Evolutionary conservation across 2,888 invertebrate genomes (phyloP).

Genomic region (Apodemia duryi): DNA sequence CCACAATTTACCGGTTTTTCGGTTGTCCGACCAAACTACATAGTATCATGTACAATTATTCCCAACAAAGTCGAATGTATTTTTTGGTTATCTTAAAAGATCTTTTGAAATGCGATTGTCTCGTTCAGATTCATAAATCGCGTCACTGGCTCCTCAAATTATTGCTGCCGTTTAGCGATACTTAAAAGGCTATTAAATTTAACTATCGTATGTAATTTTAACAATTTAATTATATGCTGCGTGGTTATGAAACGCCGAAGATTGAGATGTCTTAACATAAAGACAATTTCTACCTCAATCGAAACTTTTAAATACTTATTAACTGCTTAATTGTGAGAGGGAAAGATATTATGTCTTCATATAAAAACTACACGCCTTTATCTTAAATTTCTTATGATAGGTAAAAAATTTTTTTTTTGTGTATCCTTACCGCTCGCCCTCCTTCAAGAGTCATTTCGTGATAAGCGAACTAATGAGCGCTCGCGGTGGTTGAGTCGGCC

Average conservation of each 20-base stretch:
- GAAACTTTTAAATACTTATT: neutral
- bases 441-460: too few relatives aligned
- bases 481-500: too few relatives aligned
- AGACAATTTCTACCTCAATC: neutral
- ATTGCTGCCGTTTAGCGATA: slow-evolving; percentile 16
- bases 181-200: slow-evolving; percentile 11
- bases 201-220: slow-evolving; percentile 17
- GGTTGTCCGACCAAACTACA: too few relatives aligned
- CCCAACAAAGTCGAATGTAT: too few relatives aligned
- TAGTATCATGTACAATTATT: too few relatives aligned
- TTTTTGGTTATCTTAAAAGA: neutral
- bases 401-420: too few relatives aligned
- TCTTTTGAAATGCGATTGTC: neutral
- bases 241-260: slow-evolving; percentile 20
- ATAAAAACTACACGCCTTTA: neutral
- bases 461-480: too few relatives aligned
- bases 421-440: too few relatives aligned
- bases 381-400: too few relatives aligned
- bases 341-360: neutral
- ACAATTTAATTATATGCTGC: slow-evolving; percentile 21
- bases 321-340: neutral
- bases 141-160: neutral
- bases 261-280: slow-evolving; percentile 22
- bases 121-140: neutral
- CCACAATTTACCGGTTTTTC: too few relatives aligned